Evolutionary conservation across 2,113 vertebrate species (phyloP), one percentile per base, ranked within the genome.

Genomic region (Antigone vipio): DNA sequence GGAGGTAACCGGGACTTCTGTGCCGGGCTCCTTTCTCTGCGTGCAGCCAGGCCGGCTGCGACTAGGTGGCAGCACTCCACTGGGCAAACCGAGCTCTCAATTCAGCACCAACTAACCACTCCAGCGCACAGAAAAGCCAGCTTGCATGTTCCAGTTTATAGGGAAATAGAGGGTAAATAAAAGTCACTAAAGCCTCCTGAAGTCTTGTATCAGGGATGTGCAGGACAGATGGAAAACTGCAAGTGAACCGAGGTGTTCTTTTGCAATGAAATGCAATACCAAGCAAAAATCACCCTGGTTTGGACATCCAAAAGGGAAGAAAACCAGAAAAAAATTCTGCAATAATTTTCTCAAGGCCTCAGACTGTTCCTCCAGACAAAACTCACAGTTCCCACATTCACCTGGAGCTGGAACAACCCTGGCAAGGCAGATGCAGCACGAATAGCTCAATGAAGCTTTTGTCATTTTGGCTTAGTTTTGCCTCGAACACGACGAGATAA

Each of bases 31-130:
- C 32, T 13, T 11, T 34, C 47, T 15, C 85, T 30, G 67, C 66
- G 5, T 91, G 93, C 84, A 88, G 56, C 26, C 29, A 26, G 79
- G 11, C 34, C 15, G 35, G 59, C 87, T 38, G 92, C 95, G 62
- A 32, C 97, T 94, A 97, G 97, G 73, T 97, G 97, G 95, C 97
- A 97, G 97, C 82, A 90, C 86, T 60, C 66, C 89, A 84, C 97
- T 90, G 88, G 91, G 90, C 76, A 77, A 95, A 91, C 29, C 45
- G 1, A 45, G 45, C 52, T n/a, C 9, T 9, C 3, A 15, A 2
- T 16, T 10, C 7, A 2, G 4, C 1, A 12, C 18, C 49, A 18
- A 2, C 44, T 4, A 29, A 6, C 49, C 59, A 1, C 2, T 6
- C 1, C 55, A 32, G 76, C 76, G 49, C 49, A 4, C 27, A 11